Evolutionary conservation across 64 coral and sea anemone species (phyloP).

Genomic region (Catalaphyllia jardinei): DNA sequence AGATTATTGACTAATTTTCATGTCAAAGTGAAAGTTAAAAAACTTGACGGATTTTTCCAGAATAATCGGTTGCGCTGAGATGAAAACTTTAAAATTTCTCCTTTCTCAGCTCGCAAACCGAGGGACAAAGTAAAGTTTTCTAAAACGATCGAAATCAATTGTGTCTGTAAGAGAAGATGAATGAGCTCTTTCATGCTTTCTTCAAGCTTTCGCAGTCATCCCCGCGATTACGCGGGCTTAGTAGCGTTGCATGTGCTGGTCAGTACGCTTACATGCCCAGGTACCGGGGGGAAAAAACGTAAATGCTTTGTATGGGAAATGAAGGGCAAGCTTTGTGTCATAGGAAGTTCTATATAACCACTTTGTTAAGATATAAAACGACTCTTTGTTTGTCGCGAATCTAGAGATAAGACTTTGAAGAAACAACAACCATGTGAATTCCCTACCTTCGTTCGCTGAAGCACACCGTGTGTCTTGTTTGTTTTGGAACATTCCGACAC

Average conservation of each 20-base stretch:
- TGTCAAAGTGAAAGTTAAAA: not conserved
- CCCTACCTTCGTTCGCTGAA: slow-evolving; percentile 3
- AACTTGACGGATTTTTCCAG: not conserved
- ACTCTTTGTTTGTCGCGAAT: not conserved
- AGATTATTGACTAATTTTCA: not conserved
- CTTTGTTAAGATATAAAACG: not conserved
- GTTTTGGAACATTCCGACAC: not conserved
- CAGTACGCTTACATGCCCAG: too few species aligned
- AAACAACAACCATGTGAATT: not conserved
- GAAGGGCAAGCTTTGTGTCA: not conserved
- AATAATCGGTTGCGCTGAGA: not conserved
- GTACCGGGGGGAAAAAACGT: not conserved
- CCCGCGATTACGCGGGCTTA: not conserved
- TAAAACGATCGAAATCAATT: not conserved
- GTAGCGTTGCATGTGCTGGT: not conserved
- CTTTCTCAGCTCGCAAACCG: too few species aligned
- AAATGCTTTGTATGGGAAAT: not conserved
- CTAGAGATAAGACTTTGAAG: not conserved
- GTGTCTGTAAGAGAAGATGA: slow-evolving; percentile 7
- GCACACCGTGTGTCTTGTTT: not conserved
- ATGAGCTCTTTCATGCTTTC: not conserved
- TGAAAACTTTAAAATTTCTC: not conserved
- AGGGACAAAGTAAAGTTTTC: not conserved
- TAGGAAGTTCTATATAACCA: not conserved
- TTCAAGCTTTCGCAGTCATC: not conserved